Conservation (phyloP, 2,888 invertebrate genomes). For the Eupeodes latifasciatus region DNA sequence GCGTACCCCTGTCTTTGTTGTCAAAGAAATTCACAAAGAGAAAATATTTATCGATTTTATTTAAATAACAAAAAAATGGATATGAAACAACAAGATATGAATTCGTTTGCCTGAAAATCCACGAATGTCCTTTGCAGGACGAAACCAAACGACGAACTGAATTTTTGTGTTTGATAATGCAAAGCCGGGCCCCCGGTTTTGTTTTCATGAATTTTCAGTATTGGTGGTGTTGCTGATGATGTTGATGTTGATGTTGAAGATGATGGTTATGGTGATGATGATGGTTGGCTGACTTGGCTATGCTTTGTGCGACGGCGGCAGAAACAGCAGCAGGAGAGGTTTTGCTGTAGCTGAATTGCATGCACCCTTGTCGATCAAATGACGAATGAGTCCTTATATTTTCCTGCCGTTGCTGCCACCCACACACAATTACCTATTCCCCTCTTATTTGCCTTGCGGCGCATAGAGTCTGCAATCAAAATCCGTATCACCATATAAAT, state of each 20-base stretch:
- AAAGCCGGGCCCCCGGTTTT: slow-evolving; percentile 50
- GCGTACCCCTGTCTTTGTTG: not conserved
- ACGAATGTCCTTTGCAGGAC: slow-evolving; percentile 64
- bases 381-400: slow-evolving; percentile 58
- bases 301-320: slow-evolving; percentile 35
- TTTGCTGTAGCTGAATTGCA: slow-evolving; percentile 55
- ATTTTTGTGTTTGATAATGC: slow-evolving; percentile 65
- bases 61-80: slow-evolving; percentile 34
- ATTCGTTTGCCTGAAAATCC: not conserved
- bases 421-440: slow-evolving; percentile 18
- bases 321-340: slow-evolving; percentile 14
- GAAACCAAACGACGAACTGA: slow-evolving; percentile 69
- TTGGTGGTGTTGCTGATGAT: slow-evolving; percentile 17
- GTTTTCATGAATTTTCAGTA: slow-evolving; percentile 69
- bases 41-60: slow-evolving; percentile 65
- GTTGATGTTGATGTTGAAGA: not conserved
- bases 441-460: slow-evolving; percentile 60
- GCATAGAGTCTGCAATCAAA: slow-evolving; percentile 46
- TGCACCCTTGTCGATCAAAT: slow-evolving; percentile 76
- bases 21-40: slow-evolving; percentile 18
- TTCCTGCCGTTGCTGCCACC: slow-evolving; percentile 43
- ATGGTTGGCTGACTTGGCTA: not conserved
- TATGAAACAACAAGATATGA: not conserved
- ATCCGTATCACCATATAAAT: slow-evolving; percentile 39
- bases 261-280: slow-evolving; percentile 15